phyloP scores from a whole-genome alignment of 2,888 invertebrate genomes.

The Epirrhoe tristata region DNA sequence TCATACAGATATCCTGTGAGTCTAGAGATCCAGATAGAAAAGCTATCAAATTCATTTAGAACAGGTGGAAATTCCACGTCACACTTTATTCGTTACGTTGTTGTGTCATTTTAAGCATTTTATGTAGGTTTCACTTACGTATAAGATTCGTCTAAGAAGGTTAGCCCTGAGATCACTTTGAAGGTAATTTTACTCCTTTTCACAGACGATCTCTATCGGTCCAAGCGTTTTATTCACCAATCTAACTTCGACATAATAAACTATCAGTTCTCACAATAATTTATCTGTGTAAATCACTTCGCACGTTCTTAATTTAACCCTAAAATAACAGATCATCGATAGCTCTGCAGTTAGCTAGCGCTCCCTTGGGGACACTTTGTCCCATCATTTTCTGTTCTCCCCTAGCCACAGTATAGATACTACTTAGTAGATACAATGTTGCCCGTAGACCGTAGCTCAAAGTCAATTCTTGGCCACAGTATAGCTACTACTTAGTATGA shows the following conservation, averaged over 20 bases:
- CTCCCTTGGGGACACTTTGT: constrained; percentile 5
- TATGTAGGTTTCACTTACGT: no score
- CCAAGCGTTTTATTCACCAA: background rate
- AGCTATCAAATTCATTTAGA: no score
- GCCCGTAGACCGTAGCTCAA: no score
- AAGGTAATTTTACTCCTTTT: no score
- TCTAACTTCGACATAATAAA: background rate
- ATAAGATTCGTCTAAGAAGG: no score
- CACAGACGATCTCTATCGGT: no score
- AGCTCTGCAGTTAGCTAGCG: constrained; percentile 10
- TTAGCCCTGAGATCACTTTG: no score
- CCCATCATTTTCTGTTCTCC: constrained; percentile 4
- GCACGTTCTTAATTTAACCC: constrained; percentile 28
- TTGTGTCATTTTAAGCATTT: no score
- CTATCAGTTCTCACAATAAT: background rate
- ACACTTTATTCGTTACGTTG: no score
- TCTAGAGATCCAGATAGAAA: no score
- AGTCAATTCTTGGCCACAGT: background rate
- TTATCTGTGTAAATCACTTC: constrained; percentile 21
- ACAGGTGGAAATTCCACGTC: no score
- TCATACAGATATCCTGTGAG: no score
- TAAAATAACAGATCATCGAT: constrained; percentile 18
- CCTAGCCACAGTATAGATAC: background rate
- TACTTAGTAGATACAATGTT: background rate
- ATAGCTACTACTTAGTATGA: background rate